Evolutionary conservation across 2,888 invertebrate species (phyloP).

Genomic region (Encarsia formosa): DNA sequence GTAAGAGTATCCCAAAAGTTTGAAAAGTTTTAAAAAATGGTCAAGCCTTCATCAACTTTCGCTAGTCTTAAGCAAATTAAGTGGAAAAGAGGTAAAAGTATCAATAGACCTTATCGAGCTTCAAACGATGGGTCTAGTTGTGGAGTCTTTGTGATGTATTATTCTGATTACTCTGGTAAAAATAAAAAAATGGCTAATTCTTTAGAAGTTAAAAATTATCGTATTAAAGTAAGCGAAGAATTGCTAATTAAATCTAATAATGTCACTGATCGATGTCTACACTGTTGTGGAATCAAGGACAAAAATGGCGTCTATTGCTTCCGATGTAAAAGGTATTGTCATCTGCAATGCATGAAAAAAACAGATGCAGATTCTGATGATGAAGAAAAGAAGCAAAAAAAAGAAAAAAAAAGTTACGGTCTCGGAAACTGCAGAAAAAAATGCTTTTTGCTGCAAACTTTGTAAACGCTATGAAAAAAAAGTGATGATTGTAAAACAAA

Average conservation of each 20-base stretch:
- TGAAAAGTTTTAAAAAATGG: not conserved
- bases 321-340: not conserved
- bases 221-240: not conserved
- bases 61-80: not conserved
- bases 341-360: not conserved
- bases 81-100: not conserved
- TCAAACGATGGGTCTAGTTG: not conserved
- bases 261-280: not conserved
- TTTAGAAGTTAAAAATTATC: not conserved
- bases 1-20: not conserved
- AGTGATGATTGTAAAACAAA: too few relatives aligned
- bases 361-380: not conserved
- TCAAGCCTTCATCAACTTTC: not conserved
- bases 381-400: slow-evolving; percentile 1
- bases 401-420: too few relatives aligned
- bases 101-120: not conserved
- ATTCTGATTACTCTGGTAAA: not conserved
- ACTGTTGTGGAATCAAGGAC: not conserved
- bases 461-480: too few relatives aligned
- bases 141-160: not conserved
- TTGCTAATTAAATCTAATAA: not conserved
- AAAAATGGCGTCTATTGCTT: not conserved
- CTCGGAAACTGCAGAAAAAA: too few relatives aligned
- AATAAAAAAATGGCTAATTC: not conserved
- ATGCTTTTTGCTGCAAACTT: too few relatives aligned